These are phyloP conservation scores for Oreocharis arfaki DNA, from an alignment of 2,113 vertebrate genomes.

Conservation along the genomic window DNA sequence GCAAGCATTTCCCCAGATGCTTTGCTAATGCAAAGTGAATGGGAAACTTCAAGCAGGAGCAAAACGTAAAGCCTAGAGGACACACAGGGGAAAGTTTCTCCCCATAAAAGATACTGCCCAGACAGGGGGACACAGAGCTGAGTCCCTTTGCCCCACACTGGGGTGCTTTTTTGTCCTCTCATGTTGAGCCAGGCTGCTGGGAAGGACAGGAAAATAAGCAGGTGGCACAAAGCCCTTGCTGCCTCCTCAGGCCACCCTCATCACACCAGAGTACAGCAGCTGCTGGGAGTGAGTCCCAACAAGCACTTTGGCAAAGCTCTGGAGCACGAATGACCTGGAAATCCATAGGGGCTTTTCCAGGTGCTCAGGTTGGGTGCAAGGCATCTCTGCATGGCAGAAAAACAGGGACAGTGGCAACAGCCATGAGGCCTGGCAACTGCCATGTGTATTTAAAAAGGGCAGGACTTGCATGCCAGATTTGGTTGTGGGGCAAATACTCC, in stretches of 20 bases:
- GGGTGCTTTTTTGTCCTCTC: background rate
- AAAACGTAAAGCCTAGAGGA: background rate
- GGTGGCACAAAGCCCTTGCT: background rate
- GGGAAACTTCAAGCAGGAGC: background rate
- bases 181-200: rapidly evolving
- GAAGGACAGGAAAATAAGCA: background rate
- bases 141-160: background rate
- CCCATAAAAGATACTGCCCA: background rate
- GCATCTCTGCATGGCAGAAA: background rate
- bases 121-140: background rate
- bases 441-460: background rate
- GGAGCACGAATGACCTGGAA: rapidly evolving
- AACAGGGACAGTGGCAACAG: background rate
- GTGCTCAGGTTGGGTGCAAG: background rate
- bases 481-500: background rate
- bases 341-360: too few species aligned
- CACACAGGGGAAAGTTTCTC: background rate
- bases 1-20: background rate
- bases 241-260: background rate
- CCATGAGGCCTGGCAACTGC: background rate
- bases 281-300: rapidly evolving
- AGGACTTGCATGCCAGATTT: background rate
- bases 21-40: background rate
- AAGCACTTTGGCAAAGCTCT: background rate
- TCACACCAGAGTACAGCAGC: background rate